Evolutionary conservation across 2,888 invertebrate species (phyloP), one percentile per base, ranked within the genome.

Genomic region (Kuschelorhynchus macadamiae): DNA sequence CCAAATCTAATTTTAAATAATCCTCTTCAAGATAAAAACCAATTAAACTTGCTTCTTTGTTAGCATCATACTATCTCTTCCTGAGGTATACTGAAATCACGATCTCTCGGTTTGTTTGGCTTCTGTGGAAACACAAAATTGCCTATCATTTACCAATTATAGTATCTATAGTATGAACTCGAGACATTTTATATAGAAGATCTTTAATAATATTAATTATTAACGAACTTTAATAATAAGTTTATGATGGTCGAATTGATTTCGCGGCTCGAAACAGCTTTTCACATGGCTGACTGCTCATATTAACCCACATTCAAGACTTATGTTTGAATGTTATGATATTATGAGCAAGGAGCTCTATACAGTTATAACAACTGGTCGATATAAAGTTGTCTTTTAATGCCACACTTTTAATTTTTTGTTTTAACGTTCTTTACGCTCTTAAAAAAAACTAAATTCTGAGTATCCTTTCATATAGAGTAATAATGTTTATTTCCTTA

Each of bases 201-300:
- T 61, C 55, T 50, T 20, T 21, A 8, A 88, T 49, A 9, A 49
- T 47, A 36, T n/a, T n/a, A n/a, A n/a, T n/a, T n/a, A n/a, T n/a
- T n/a, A n/a, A n/a, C n/a, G n/a, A n/a, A n/a, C n/a, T n/a, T n/a
- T n/a, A n/a, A n/a, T n/a, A n/a, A n/a, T n/a, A 63, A 68, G 44
- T 68, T 68, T 16, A 68, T 44, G 1, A 63, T 36, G 3, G 67
- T 67, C 1, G 62, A 62, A 32, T 25, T 7, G 25, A 25, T 25
- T 7, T 25, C 8, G 64, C 55, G 12, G 59, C 5, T 11, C 69
- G n/a, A 49, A 69, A 68, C 1, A 64, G 14, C 32, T 60, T 57
- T 32, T 69, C 69, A 30, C 64, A 69, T 1, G 55, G 50, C 21
- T 69, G 68, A 14, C 52, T 57, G 30, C 68, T 64, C 30, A 56